Base-by-base conservation (phyloP, 2,113 vertebrate genomes). In the Sylvietta virens region DNA sequence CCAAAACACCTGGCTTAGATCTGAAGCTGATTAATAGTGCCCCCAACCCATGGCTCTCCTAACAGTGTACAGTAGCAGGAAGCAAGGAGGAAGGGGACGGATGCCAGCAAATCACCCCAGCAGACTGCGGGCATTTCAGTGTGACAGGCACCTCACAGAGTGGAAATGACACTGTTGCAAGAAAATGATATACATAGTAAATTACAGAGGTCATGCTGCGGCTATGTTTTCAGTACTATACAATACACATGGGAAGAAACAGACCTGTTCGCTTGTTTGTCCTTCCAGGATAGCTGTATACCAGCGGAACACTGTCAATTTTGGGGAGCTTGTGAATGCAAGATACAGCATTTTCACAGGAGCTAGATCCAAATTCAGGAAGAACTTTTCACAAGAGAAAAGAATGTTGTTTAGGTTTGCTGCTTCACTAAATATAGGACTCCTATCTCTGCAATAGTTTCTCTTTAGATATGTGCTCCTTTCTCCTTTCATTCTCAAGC, bases 331-430 rank as follows among this genome's bases (percentile, higher is more conserved):
- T 81, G 70, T 69, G 91, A 96, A 76, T 51, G 33, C 26, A 88
- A 58, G 64, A 91, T 10, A 39, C 51, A 81, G 56, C 5, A 3
- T 53, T 92, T 95, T 95, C 8, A 9, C 73, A 53, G 71, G 14
- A 81, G 37, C 44, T 79, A 60, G 37, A 76, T 87, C 26, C 53
- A 60, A 44, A 31, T 44, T 67, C 45, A 64, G 61, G 48, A 81
- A 86, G 33, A 89, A 81, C n/a, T 91, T 84, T 78, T 89, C 87
- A 87, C 93, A 91, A 50, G 91, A 89, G 78, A 92, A 95, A 94
- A 92, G 73, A 92, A 95, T 84, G 61, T 65, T 95, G 89, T 85
- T 95, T 89, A 85, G 78, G 19, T 91, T 95, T 91, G 73, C 42
- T 50, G 7, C 48, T 94, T 84, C 3, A 16, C 80, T 94, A 95